phyloP scores from a whole-genome alignment of 1,140 invertebrate genomes.

The Bombus sylvicola region DNA sequence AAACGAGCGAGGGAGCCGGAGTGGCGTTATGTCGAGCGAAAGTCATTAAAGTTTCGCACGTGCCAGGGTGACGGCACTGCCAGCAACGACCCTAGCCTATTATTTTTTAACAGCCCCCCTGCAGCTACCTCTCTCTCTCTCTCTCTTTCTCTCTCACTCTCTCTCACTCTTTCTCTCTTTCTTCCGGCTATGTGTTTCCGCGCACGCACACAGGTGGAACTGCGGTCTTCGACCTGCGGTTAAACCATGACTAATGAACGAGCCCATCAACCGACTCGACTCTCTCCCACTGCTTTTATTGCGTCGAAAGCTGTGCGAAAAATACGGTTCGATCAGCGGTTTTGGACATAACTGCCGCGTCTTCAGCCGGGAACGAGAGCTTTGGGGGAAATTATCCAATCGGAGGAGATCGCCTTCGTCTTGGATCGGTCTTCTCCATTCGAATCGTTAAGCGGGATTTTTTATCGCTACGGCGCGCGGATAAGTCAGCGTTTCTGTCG shows the following conservation, averaged over 20 bases:
- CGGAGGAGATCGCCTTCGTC: too few species aligned
- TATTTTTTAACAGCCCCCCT: conserved; percentile 70
- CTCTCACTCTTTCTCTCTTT: too few species aligned
- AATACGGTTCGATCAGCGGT: conserved; percentile 1
- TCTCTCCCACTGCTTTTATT: background rate
- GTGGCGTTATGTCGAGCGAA: conserved; percentile 46
- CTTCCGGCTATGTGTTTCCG: background rate
- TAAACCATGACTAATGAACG: conserved; percentile 72
- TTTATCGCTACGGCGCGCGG: too few species aligned
- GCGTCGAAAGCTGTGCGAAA: background rate
- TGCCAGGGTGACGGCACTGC: conserved; percentile 53
- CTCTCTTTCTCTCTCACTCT: background rate
- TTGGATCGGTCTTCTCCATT: too few species aligned
- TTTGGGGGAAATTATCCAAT: too few species aligned
- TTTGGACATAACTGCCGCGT: background rate
- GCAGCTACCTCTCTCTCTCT: conserved; percentile 31
- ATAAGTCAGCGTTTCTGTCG: too few species aligned
- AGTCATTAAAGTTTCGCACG: conserved; percentile 73
- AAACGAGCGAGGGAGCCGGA: background rate
- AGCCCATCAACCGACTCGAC: conserved; percentile 27
- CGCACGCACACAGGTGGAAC: conserved; percentile 3
- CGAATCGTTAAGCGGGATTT: too few species aligned
- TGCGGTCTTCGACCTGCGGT: conserved; percentile 43
- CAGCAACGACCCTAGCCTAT: conserved; percentile 57
- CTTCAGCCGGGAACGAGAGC: too few species aligned